Conservation (phyloP, 2,888 invertebrate species). For the Pycnomerus fuliginosus region DNA sequence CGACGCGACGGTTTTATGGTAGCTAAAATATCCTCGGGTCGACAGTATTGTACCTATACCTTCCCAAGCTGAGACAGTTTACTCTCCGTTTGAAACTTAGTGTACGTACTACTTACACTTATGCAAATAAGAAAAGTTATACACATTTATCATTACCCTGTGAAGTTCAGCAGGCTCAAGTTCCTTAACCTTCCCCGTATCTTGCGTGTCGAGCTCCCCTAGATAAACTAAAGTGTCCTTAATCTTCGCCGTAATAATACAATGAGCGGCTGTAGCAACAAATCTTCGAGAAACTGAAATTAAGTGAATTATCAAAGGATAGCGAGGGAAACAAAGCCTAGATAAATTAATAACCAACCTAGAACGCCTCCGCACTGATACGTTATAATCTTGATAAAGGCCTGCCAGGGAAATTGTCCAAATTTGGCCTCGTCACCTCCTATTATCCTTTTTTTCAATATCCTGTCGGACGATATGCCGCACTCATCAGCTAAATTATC, state of each 20-base stretch:
- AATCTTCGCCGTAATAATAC: conserved; percentile 73
- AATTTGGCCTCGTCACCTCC: conserved; percentile 76
- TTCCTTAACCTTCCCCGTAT: conserved; percentile 63
- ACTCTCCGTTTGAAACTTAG: no score
- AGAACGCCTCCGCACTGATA: conserved; percentile 83
- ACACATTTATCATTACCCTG: no score
- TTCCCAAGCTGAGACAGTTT: no score
- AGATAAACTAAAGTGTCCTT: conserved; percentile 75
- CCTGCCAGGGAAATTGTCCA: conserved; percentile 84
- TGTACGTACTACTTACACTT: no score
- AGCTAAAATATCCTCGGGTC: no score
- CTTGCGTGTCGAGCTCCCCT: conserved; percentile 78
- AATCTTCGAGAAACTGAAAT: conserved; percentile 66
- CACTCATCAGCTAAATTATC: conserved; percentile 62
- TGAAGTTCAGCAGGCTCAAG: conserved; percentile 67
- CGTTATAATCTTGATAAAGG: conserved; percentile 77
- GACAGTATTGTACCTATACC: no score
- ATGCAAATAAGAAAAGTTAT: no score
- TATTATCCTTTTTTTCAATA: conserved; percentile 73
- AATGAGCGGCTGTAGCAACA: conserved; percentile 82
- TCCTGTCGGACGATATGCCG: conserved; percentile 62
- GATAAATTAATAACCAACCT: conserved; percentile 46
- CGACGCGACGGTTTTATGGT: no score
- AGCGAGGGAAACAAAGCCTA: not conserved
- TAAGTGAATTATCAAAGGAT: not conserved